phyloP scores from a whole-genome alignment of 2,888 invertebrate species.

The Galeopsomyia nigrocyanea region DNA sequence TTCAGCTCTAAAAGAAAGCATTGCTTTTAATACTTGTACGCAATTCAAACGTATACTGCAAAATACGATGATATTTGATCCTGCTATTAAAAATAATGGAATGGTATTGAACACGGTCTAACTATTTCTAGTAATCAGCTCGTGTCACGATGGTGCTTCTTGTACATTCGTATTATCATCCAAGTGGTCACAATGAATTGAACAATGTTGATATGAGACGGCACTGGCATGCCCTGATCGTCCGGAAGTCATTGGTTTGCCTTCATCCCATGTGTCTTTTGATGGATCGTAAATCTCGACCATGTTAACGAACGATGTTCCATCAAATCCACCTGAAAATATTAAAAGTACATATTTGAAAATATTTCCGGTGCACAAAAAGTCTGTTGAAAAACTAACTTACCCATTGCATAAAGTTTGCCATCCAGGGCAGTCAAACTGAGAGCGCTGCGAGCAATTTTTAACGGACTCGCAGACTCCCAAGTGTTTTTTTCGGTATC shows the following conservation, averaged over 20 bases:
- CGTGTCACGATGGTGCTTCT: conserved; percentile 56
- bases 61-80: no score
- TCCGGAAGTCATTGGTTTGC: conserved; percentile 84
- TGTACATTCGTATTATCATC: conserved; percentile 54
- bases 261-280: conserved; percentile 81
- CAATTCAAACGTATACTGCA: no score
- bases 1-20: no score
- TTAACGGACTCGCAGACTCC: conserved; percentile 83
- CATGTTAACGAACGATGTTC: conserved; percentile 84
- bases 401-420: conserved; percentile 91
- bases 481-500: conserved; percentile 87
- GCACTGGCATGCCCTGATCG: conserved; percentile 94
- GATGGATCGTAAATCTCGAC: conserved; percentile 91
- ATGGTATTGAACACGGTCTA: no score
- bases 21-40: no score
- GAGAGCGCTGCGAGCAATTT: conserved; percentile 87
- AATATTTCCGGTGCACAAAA: neutral
- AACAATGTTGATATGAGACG: conserved; percentile 84
- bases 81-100: no score
- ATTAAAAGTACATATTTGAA: conserved; percentile 5
- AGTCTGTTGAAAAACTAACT: conserved; percentile 49
- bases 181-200: conserved; percentile 67
- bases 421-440: conserved; percentile 89
- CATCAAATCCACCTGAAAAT: conserved; percentile 89
- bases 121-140: conserved; percentile 4